These are phyloP conservation scores for Mythimna impura DNA, from an alignment of 2,888 invertebrate genomes.

Conservation along the genomic window DNA sequence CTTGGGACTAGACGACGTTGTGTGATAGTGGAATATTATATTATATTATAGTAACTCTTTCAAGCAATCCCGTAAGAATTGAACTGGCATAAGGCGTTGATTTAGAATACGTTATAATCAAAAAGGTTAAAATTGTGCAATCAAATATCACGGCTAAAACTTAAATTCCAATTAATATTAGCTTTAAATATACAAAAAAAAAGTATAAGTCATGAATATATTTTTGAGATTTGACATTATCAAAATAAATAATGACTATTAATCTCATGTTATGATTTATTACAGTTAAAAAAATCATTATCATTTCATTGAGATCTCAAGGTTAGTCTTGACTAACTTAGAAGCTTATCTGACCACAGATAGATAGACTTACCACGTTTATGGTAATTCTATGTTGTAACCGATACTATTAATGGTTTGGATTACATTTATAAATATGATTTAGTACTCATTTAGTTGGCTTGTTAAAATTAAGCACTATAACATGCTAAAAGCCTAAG, in stretches of 20 bases:
- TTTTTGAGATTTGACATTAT: not conserved
- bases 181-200: not conserved
- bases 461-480: not conserved
- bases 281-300: not conserved
- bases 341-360: constrained; percentile 14
- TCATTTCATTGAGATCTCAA: constrained; percentile 23
- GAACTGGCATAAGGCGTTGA: no score
- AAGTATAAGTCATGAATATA: not conserved
- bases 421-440: not conserved
- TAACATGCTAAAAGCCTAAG: not conserved
- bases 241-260: not conserved
- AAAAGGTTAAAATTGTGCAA: not conserved
- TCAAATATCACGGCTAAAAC: not conserved
- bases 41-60: no score
- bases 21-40: no score
- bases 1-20: no score
- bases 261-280: constrained; percentile 11
- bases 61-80: no score
- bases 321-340: constrained; percentile 1
- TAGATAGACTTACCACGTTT: not conserved
- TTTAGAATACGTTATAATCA: no score
- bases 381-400: constrained; percentile 20
- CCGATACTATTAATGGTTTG: not conserved
- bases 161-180: no score
- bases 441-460: not conserved